Base-by-base conservation (phyloP, 1,140 invertebrate species). In the Bombus haemorrhoidalis region DNA sequence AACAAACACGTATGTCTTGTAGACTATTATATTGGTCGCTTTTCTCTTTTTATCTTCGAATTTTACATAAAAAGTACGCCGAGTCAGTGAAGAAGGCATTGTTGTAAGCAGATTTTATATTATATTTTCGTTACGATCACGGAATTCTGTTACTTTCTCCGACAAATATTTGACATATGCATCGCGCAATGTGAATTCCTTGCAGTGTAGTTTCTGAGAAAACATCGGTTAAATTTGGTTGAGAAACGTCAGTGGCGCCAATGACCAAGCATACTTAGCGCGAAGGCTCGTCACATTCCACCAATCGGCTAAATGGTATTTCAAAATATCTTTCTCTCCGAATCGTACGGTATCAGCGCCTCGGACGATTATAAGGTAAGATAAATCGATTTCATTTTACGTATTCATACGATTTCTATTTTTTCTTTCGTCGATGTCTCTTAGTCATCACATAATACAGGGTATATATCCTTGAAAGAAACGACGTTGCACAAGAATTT, bases 281-380 rank as follows among this genome's bases (percentile, higher is more conserved):
- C 71, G 89, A 93, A 93, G 93, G 93, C 93, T 93, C 93, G 92
- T 77, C 93, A 53, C 57, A 47, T 37, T 69, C 74, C 72, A 79
- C 93, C 93, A 93, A 93, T 93, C 87, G 22, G 53, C 74, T 71
- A n/a, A 47, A n/a, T 18, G 28, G 32, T 43, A 77, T 69, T 81
- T 18, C 39, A 79, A 59, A 91, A 81, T 82, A 69, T 66, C 69
- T 90, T 88, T 86, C 71, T 57, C 64, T 18, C 28, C 13, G 28
- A 66, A 64, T 41, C 25, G 72, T 79, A 85, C 85, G 57, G 79
- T 83, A 83, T 75, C 72, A 80, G 59, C 79, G 39, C 22, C 57
- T 22, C 59, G 72, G 28, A 28, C 1, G 34, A 79, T 62, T 15
- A n/a, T 3, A 2, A 32, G 41, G 37, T 34, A 47, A 53, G 82